Percentiles rank a stretch among this genome's conserved stretches.
Conservation (phyloP, 2,888 invertebrate species). For the Phytoseiulus persimilis region DNA sequence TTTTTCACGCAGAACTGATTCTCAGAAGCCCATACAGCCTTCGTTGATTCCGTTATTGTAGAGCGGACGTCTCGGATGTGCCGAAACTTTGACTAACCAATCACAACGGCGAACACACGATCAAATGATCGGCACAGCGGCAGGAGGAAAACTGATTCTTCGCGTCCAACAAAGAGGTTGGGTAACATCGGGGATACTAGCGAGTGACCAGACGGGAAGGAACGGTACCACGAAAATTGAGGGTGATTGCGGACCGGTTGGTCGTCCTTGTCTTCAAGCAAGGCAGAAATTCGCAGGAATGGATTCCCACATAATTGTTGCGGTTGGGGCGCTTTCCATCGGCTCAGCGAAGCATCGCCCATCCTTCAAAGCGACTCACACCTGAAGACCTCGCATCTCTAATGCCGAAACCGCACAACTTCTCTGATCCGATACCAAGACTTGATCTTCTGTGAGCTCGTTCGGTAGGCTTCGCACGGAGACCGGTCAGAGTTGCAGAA, state of each 20-base stretch:
- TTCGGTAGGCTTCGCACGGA: too few relatives aligned
- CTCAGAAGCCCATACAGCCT: too few relatives aligned
- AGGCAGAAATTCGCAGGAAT: background rate
- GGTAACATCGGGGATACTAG: background rate
- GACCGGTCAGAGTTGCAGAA: too few relatives aligned
- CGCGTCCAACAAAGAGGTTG: background rate
- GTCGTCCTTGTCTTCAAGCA: background rate
- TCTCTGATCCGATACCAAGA: too few relatives aligned
- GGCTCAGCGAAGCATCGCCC: background rate
- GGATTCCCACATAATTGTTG: background rate
- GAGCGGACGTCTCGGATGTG: too few relatives aligned
- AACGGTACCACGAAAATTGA: background rate
- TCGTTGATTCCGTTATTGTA: too few relatives aligned
- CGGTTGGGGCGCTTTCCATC: background rate
- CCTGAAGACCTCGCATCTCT: too few relatives aligned
- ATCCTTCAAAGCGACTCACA: background rate
- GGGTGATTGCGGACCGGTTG: background rate
- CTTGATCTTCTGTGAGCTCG: too few relatives aligned
- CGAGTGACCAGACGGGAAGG: background rate
- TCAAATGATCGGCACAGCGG: background rate
- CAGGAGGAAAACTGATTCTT: background rate
- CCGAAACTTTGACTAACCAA: too few relatives aligned
- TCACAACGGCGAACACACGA: too few relatives aligned
- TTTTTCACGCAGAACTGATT: too few relatives aligned
- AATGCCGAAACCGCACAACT: too few relatives aligned